Conservation (phyloP, 2,113 vertebrate genomes). For the Ranitomeya variabilis region DNA sequence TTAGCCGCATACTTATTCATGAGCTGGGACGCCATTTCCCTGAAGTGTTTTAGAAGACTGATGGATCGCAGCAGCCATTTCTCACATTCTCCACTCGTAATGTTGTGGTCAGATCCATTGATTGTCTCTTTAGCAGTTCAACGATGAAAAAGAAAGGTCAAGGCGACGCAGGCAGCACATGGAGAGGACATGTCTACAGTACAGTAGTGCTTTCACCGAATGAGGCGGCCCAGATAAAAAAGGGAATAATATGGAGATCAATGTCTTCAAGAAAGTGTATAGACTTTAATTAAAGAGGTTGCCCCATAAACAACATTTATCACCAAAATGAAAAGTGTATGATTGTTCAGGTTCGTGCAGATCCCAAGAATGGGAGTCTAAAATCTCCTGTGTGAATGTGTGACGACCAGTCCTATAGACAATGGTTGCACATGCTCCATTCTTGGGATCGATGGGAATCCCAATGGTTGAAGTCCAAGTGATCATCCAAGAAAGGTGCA, state of each 20-base stretch:
- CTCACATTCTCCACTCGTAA: slow-evolving; percentile 51
- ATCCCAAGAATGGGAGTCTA: no score
- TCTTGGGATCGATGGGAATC: no score
- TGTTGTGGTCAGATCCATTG: slow-evolving; percentile 56
- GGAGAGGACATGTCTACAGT: slow-evolving; percentile 24
- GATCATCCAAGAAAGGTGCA: no score
- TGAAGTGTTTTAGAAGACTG: slow-evolving; percentile 55
- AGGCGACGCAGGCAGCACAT: slow-evolving; percentile 11
- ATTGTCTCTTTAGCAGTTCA: slow-evolving; percentile 50
- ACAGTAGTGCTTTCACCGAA: slow-evolving; percentile 31
- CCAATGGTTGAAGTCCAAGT: no score
- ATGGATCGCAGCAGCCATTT: slow-evolving; percentile 53
- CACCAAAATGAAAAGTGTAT: no score
- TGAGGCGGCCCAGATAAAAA: background rate
- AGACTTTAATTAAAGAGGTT: background rate
- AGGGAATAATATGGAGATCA: slow-evolving; percentile 7
- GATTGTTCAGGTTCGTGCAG: no score
- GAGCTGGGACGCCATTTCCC: slow-evolving; percentile 55
- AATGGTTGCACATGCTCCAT: no score
- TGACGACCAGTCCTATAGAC: no score
- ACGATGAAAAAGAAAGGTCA: slow-evolving; percentile 47
- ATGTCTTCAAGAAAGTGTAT: slow-evolving; percentile 19
- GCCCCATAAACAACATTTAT: no score
- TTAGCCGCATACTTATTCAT: slow-evolving; percentile 50
- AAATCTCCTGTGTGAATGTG: no score